A percentile compares a stretch with the other conserved stretches of the same genome.
Evolutionary conservation across 1,140 invertebrate genomes (phyloP).

Genomic region (Drosophila kanapiae): DNA sequence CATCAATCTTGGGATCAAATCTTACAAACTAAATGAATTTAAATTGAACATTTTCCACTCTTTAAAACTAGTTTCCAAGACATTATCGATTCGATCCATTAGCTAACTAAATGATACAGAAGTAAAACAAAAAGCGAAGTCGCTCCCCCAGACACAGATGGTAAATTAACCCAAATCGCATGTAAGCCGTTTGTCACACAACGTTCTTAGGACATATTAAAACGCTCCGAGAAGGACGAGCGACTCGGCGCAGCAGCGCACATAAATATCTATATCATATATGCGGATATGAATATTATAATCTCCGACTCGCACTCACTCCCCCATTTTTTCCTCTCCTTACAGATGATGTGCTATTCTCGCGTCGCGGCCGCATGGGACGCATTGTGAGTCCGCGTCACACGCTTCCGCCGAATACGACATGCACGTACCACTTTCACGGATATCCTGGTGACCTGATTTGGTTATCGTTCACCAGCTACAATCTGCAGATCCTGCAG

Average conservation of each 20-base stretch:
- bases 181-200: slow-evolving; percentile 78
- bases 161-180: slow-evolving; percentile 80
- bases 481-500: slow-evolving; percentile 90
- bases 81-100: too few species aligned
- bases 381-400: slow-evolving; percentile 91
- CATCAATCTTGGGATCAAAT: neutral
- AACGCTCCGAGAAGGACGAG: slow-evolving; percentile 54
- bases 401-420: slow-evolving; percentile 93
- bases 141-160: slow-evolving; percentile 42
- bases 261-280: slow-evolving; percentile 26
- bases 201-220: slow-evolving; percentile 76
- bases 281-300: slow-evolving; percentile 45
- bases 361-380: slow-evolving; percentile 87
- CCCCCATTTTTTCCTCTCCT: slow-evolving; percentile 19
- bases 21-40: too few species aligned
- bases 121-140: slow-evolving; percentile 21
- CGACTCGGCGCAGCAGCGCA: slow-evolving; percentile 17
- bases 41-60: too few species aligned
- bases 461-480: slow-evolving; percentile 95
- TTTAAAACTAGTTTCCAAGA: neutral
- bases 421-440: slow-evolving; percentile 93
- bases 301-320: slow-evolving; percentile 53
- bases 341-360: slow-evolving; percentile 86
- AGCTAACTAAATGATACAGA: slow-evolving; percentile 1
- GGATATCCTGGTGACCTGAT: slow-evolving; percentile 92